Percentiles rank a stretch among this genome's conserved stretches.
Evolutionary conservation across 2,888 invertebrate species (phyloP).

Genomic region (Micoletzkya japonica): DNA sequence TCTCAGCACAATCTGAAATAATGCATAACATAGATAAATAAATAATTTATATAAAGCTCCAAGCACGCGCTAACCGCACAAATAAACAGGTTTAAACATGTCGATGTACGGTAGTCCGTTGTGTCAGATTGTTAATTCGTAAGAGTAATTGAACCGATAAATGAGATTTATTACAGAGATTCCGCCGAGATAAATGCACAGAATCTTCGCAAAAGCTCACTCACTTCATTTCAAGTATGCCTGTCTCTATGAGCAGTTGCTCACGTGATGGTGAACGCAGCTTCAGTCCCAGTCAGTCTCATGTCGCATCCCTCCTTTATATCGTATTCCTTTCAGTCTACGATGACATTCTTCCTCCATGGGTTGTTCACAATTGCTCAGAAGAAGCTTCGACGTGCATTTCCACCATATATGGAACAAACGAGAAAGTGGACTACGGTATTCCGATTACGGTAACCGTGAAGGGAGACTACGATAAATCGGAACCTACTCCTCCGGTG

Average conservation of each 20-base stretch:
- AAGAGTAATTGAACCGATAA: too few species aligned
- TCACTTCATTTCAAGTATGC: neutral
- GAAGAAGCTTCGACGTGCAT: neutral
- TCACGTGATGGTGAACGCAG: too few species aligned
- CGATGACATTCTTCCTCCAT: constrained; percentile 3
- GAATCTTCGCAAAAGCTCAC: neutral
- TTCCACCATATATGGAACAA: neutral
- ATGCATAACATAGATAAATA: too few species aligned
- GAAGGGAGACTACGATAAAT: neutral
- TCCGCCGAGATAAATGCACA: too few species aligned
- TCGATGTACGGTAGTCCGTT: too few species aligned
- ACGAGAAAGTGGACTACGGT: constrained; percentile 7
- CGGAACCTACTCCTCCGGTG: constrained; percentile 4
- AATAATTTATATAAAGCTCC: too few species aligned
- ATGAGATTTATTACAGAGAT: too few species aligned
- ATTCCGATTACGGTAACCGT: neutral
- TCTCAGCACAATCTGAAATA: too few species aligned
- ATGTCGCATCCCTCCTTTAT: constrained; percentile 7
- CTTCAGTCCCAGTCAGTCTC: neutral
- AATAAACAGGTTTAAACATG: too few species aligned
- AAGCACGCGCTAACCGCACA: too few species aligned
- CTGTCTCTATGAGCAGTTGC: neutral
- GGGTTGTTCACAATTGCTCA: constrained; percentile 3
- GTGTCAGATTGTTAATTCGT: too few species aligned
- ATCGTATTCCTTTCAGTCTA: too few species aligned